phyloP scores from a whole-genome alignment of 2,888 invertebrate species.

The Mythimna vitellina region DNA sequence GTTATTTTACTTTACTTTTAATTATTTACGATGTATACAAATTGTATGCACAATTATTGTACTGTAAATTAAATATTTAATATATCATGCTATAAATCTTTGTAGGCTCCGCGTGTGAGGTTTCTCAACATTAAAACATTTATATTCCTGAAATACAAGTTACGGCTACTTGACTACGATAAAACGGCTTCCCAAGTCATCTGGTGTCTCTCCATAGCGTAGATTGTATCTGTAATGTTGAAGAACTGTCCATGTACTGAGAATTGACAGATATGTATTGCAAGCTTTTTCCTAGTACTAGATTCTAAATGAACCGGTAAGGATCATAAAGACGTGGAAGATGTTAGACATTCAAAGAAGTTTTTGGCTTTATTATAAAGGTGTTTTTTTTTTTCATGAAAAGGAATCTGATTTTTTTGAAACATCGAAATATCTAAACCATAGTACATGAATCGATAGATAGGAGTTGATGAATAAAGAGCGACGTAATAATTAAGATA shows the following conservation, averaged over 20 bases:
- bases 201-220: conserved; percentile 55
- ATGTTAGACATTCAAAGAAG: conserved; percentile 39
- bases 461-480: background rate
- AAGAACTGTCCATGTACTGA: conserved; percentile 69
- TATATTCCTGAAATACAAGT: conserved; percentile 75
- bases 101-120: conserved; percentile 17
- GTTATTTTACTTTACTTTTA: background rate
- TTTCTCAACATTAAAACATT: conserved; percentile 50
- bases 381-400: background rate
- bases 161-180: conserved; percentile 58
- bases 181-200: conserved; percentile 51
- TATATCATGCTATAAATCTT: conserved; percentile 18
- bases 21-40: background rate
- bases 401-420: background rate
- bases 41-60: background rate
- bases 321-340: conserved; percentile 13
- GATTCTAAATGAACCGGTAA: conserved; percentile 17
- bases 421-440: background rate
- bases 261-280: conserved; percentile 71
- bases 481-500: conserved; percentile 2
- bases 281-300: conserved; percentile 54
- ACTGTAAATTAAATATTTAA: background rate
- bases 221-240: conserved; percentile 69
- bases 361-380: background rate
- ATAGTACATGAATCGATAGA: background rate